These are phyloP conservation scores for Pituophis catenifer DNA, from an alignment of 2,113 vertebrate genomes.

Conservation along the genomic window DNA sequence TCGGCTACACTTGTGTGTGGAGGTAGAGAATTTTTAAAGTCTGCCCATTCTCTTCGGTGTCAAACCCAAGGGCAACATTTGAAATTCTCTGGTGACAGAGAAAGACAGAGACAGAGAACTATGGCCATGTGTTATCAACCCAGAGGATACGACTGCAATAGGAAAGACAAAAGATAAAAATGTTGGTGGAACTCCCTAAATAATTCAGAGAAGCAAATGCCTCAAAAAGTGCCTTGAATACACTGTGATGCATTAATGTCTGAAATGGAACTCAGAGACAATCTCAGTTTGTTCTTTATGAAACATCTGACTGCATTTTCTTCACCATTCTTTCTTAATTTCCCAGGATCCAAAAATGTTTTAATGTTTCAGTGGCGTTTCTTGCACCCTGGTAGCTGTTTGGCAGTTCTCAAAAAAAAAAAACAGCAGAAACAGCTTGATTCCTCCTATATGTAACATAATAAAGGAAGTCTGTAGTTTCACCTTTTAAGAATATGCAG, in stretches of 20 bases:
- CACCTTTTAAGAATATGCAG: slow-evolving; percentile 46
- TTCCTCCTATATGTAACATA: slow-evolving; percentile 24
- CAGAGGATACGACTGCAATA: slow-evolving; percentile 35
- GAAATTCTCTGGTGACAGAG: slow-evolving; percentile 57
- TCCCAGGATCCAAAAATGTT: slow-evolving; percentile 1
- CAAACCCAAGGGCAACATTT: slow-evolving; percentile 56
- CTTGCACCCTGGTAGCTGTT: slow-evolving; percentile 26
- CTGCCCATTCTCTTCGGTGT: slow-evolving; percentile 50
- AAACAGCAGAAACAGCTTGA: slow-evolving; percentile 48
- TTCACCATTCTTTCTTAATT: not conserved
- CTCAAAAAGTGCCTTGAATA: slow-evolving; percentile 20
- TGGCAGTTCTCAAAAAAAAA: slow-evolving; percentile 8
- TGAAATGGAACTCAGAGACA: not conserved
- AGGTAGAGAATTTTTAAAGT: slow-evolving; percentile 54
- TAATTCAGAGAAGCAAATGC: slow-evolving; percentile 53
- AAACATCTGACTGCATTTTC: not conserved
- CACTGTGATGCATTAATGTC: not conserved
- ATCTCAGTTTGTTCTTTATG: not conserved
- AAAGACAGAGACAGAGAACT: slow-evolving; percentile 53
- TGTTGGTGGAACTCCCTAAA: slow-evolving; percentile 5
- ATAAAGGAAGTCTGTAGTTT: slow-evolving; percentile 14
- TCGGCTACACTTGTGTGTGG: slow-evolving; percentile 31
- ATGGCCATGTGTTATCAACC: slow-evolving; percentile 54
- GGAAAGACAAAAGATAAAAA: slow-evolving; percentile 53
- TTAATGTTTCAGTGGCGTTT: not conserved